Base-by-base conservation (phyloP, 1,140 invertebrate species). In the Musca vetustissima region DNA sequence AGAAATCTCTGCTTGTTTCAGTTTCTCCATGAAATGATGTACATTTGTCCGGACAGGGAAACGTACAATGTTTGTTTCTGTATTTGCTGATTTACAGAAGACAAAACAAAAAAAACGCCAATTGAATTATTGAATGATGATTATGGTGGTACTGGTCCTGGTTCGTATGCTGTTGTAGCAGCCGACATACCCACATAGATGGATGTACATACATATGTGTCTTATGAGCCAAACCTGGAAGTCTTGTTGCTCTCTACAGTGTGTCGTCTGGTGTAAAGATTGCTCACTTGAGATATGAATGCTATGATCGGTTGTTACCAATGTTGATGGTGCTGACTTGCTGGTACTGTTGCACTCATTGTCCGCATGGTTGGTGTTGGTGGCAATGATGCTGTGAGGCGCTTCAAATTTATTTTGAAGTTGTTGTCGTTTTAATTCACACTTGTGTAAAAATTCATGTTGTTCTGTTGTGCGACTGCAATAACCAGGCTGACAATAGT, bases 71-170 rank as follows among this genome's bases (percentile, higher is more conserved):
- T 19, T 52, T 4, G 17, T 52, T 22, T 0, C 17, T 19, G 17
- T 21, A 2, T 49, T 22, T 61, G 25, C 14, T 59, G 55, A 32
- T 61, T 61, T 32, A 28, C 15, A n/a, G n/a, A n/a, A n/a, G n/a
- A n/a, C n/a, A n/a, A n/a, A n/a, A 28, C 19, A 36, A 61, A 11
- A 43, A n/a, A n/a, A n/a, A n/a, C n/a, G n/a, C 28, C 57, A 61
- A 61, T 61, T 61, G 57, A 61, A 61, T 61, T 61, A 61, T 61
- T 61, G 57, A 61, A 61, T 61, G 57, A 61, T 61, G 57, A 61
- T 36, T 28, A 24, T 61, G 49, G 17, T 21, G 49, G 28, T 28
- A 4, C 28, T 52, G 57, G 4, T 43, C 6, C 36, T 43, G 36
- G 11, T 43, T 3, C 28, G 3, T 28, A 11, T 32, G 4, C 28